Conservation (phyloP, 2,888 invertebrate genomes). For the Lithophane socia region DNA sequence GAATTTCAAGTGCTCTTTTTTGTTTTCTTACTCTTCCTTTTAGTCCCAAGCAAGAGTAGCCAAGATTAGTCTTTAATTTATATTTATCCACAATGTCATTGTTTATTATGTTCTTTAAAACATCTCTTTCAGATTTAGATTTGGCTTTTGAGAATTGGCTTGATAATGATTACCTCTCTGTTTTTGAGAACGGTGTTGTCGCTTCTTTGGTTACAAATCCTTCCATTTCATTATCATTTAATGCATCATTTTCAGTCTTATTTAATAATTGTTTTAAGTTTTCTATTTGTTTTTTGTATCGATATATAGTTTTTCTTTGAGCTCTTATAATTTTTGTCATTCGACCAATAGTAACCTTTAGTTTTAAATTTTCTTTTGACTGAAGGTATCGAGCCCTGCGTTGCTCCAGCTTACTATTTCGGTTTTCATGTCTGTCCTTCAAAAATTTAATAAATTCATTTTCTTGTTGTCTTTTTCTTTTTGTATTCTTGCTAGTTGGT, state of each 20-base stretch:
- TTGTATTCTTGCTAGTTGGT: background rate
- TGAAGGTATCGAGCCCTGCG: constrained; percentile 19
- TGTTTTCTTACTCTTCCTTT: constrained; percentile 20
- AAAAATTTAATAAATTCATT: constrained; percentile 8
- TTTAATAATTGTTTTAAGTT: constrained; percentile 26
- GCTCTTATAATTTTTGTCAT: constrained; percentile 28
- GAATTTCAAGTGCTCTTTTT: constrained; percentile 4
- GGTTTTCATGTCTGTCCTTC: constrained; percentile 21
- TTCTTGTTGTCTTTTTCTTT: constrained; percentile 7
- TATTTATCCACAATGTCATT: background rate
- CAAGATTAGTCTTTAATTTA: background rate
- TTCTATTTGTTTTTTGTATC: constrained; percentile 30
- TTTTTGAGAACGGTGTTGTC: constrained; percentile 20
- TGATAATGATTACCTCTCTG: constrained; percentile 9
- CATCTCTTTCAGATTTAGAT: constrained; percentile 1
- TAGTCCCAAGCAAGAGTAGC: constrained; percentile 12
- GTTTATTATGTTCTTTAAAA: background rate
- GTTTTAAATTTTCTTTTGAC: constrained; percentile 27
- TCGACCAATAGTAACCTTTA: constrained; percentile 18
- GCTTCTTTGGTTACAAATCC: constrained; percentile 15
- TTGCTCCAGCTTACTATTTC: constrained; percentile 15
- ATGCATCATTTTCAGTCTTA: constrained; percentile 19
- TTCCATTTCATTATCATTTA: constrained; percentile 5
- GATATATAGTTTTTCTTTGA: constrained; percentile 27
- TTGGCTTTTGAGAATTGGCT: background rate